phyloP scores from a whole-genome alignment of 2,888 invertebrate genomes.

The Coenonympha glycerion region DNA sequence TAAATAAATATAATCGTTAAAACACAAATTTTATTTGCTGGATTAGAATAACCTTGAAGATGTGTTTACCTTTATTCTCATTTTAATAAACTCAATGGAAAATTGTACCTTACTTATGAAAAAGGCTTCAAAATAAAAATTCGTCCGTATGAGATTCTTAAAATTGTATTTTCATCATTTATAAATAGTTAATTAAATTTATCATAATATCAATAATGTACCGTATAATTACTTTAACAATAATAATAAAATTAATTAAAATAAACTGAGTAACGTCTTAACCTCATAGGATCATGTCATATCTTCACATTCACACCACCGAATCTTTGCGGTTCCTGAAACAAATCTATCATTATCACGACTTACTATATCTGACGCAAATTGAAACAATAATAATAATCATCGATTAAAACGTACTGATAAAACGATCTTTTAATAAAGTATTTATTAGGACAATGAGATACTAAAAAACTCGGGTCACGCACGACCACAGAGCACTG shows the following conservation, averaged over 20 bases:
- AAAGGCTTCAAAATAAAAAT: constrained; percentile 20
- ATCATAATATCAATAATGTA: too few relatives aligned
- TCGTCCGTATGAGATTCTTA: constrained; percentile 47
- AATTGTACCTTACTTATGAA: neutral
- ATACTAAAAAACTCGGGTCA: too few relatives aligned
- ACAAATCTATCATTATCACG: constrained; percentile 33
- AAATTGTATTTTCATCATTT: constrained; percentile 66
- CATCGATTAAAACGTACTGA: too few relatives aligned
- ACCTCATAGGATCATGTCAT: constrained; percentile 41
- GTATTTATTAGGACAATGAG: too few relatives aligned
- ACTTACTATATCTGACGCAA: neutral
- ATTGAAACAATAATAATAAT: too few relatives aligned
- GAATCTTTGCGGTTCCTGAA: constrained; percentile 75
- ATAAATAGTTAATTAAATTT: constrained; percentile 62
- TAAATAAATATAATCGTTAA: too few relatives aligned
- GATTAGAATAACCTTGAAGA: too few relatives aligned
- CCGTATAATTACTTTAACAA: constrained; percentile 55
- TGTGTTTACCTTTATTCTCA: too few relatives aligned
- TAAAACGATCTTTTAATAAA: too few relatives aligned
- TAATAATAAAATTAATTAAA: too few relatives aligned
- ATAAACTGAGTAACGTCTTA: constrained; percentile 66
- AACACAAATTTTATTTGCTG: too few relatives aligned
- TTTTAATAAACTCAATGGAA: neutral
- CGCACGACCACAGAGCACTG: too few relatives aligned
- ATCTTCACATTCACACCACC: constrained; percentile 59